These are phyloP conservation scores for Drosophila teissieri DNA, from an alignment of 1,140 invertebrate species.

Conservation along the genomic window DNA sequence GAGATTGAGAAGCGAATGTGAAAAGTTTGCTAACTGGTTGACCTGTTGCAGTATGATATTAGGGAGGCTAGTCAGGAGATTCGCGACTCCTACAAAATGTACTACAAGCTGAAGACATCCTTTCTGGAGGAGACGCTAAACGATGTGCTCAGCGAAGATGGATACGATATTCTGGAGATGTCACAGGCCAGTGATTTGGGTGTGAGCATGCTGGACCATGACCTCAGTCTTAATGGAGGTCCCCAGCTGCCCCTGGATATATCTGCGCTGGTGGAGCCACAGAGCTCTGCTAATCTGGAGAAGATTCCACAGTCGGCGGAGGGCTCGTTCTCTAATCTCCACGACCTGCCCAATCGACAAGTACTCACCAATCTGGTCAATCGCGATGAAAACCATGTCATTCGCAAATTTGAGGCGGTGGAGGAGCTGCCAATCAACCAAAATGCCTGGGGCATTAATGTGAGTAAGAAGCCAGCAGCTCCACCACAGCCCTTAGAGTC, in stretches of 20 bases:
- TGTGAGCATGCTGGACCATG: slow-evolving; percentile 31
- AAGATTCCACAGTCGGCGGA: slow-evolving; percentile 5
- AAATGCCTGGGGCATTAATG: slow-evolving; percentile 86
- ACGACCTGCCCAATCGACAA: slow-evolving; percentile 41
- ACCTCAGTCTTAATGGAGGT: slow-evolving; percentile 45
- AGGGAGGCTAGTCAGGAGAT: slow-evolving; percentile 89
- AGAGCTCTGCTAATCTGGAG: slow-evolving; percentile 42
- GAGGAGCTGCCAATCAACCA: slow-evolving; percentile 77
- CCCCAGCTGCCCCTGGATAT: slow-evolving; percentile 68
- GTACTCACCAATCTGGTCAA: slow-evolving; percentile 60
- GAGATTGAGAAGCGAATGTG: slow-evolving; percentile 38
- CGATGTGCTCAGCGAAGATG: slow-evolving; percentile 84
- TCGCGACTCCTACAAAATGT: slow-evolving; percentile 91
- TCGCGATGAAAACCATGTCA: slow-evolving; percentile 62
- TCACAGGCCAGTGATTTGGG: slow-evolving; percentile 69
- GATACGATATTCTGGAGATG: slow-evolving; percentile 83
- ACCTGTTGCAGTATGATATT: slow-evolving; percentile 89
- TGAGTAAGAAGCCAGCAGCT: slow-evolving; percentile 85
- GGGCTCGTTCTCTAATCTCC: slow-evolving; percentile 17
- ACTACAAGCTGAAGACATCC: slow-evolving; percentile 91
- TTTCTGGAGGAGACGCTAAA: slow-evolving; percentile 89
- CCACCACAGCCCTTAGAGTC: slow-evolving; percentile 28
- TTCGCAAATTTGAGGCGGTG: slow-evolving; percentile 67
- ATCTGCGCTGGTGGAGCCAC: slow-evolving; percentile 50
- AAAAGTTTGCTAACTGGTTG: not conserved